Base-by-base conservation (phyloP, 1,140 invertebrate genomes). In the Anadara kagoshimensis region DNA sequence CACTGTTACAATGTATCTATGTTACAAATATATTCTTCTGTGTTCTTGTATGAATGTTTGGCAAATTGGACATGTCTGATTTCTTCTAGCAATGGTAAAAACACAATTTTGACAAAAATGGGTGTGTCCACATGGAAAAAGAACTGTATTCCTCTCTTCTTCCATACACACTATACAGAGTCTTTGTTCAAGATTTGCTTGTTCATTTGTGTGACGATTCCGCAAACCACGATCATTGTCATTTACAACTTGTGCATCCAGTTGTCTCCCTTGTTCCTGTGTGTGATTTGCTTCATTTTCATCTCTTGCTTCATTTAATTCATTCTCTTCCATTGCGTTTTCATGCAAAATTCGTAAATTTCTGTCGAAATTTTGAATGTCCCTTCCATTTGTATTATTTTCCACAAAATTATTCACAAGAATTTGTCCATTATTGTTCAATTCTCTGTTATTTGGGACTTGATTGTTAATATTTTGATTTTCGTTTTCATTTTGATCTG, bases 51-150 rank as follows among this genome's bases (percentile, higher is more conserved):
- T 71, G 10, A 14, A n/a, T 43, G 20, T 47, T 12, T 71, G 47
- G 57, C 69, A 71, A 10, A 61, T 47, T 36, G 69, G 69, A 51
- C 69, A 71, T 26, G 24, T 51, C 12, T 41, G 24, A 44, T 24
- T 56, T 7, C 5, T 29, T 49, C 26, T 63, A 43, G 61, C 45
- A 18, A 43, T 47, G 11, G 64, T 62, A 11, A 71, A 18, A 45
- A 64, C 59, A 64, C 69, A 71, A n/a, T 44, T 11, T 14, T 29
- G 45, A 57, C 69, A 71, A 20, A 71, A 64, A 18, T 71, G 61
- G 14, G 64, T 29, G 44, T 71, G 69, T 57, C 69, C 69, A 71
- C 69, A 71, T 43, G 69, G 69, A 57, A 71, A 71, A 44, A 71
- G 59, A 16, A 61, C 69, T 45, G 44, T 45, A 22, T 71, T 63